phyloP scores from a whole-genome alignment of 2,797 vertebrate genomes.

The Chloroceryle inda region DNA sequence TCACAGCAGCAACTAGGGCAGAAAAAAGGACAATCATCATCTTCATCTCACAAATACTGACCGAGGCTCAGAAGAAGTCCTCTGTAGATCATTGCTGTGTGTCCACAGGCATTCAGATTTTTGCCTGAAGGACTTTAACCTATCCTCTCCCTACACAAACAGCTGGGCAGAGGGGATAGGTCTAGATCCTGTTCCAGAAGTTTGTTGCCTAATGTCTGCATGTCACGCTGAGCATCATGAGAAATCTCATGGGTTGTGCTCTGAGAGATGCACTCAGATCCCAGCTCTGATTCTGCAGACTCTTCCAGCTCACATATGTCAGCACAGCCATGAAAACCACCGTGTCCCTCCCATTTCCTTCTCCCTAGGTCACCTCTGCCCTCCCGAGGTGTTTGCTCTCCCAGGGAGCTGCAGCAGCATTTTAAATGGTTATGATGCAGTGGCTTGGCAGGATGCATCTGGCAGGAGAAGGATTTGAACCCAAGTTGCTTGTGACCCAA shows the following conservation, averaged over 20 bases:
- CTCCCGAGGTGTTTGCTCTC: neutral
- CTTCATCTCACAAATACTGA: neutral
- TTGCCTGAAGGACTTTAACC: neutral
- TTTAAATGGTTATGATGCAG: neutral
- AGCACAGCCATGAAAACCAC: neutral
- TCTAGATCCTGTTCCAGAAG: neutral
- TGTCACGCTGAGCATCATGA: fast-evolving
- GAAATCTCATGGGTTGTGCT: fast-evolving
- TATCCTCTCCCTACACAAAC: no score
- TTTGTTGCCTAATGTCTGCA: neutral
- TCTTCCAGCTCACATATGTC: neutral
- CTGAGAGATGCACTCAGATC: neutral
- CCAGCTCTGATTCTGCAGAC: neutral
- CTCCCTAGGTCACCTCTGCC: neutral
- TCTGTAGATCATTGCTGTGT: neutral
- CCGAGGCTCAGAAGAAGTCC: neutral
- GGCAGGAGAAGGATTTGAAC: neutral
- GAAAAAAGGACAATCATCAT: neutral
- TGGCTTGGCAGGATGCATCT: neutral
- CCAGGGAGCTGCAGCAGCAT: neutral
- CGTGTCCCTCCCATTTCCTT: neutral
- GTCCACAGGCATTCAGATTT: neutral
- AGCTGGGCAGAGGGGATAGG: neutral
- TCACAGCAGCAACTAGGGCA: neutral
- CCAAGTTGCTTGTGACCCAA: neutral